Conservation (phyloP, 30 jellyfish, hydroid and myxozoan species). For the Morbakka virulenta region DNA sequence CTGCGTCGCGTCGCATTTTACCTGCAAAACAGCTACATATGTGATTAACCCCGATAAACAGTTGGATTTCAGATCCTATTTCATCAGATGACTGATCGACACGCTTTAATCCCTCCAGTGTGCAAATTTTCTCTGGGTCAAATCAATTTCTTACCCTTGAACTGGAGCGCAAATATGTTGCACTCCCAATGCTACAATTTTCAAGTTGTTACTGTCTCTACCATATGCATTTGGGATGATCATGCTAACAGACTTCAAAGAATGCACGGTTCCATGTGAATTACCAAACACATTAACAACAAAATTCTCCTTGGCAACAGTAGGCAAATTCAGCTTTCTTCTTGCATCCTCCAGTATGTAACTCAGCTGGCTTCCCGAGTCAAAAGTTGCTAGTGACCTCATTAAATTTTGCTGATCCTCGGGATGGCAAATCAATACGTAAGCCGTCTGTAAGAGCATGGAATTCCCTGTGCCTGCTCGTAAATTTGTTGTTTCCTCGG, state of each 20-base stretch:
- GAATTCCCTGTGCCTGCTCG: neutral
- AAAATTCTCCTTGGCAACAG: neutral
- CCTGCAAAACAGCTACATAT: too few species aligned
- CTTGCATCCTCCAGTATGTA: neutral
- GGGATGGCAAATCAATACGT: neutral
- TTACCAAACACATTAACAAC: constrained; percentile 5
- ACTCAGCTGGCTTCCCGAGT: constrained; percentile 7
- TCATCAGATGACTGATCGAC: neutral
- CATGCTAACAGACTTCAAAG: constrained; percentile 2
- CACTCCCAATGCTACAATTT: constrained; percentile 4
- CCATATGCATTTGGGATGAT: neutral
- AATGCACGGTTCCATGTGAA: neutral
- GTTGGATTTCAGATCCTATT: neutral
- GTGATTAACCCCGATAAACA: constrained; percentile 5
- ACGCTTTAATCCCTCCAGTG: constrained; percentile 3
- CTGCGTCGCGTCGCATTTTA: too few species aligned
- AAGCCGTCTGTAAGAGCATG: neutral
- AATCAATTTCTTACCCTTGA: neutral
- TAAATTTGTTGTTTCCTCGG: neutral
- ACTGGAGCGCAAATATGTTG: neutral
- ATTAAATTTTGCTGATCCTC: too few species aligned
- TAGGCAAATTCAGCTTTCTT: neutral
- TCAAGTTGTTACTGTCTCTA: neutral
- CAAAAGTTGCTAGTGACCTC: neutral
- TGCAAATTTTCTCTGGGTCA: neutral